phyloP scores from a whole-genome alignment of 2,113 vertebrate species.

The Poeciliopsis occidentalis region DNA sequence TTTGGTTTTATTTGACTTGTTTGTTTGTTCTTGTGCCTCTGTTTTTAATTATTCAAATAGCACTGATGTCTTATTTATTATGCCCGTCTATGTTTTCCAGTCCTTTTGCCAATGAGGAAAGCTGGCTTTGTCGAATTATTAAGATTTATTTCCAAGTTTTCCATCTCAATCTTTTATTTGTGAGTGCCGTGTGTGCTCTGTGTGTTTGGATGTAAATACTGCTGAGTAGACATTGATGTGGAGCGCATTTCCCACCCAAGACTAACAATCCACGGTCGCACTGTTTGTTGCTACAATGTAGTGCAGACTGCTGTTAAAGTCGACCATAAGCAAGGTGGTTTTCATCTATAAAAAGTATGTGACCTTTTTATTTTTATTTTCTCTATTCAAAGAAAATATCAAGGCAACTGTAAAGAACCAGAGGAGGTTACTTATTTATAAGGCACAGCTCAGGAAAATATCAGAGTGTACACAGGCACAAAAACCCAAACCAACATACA shows the following conservation, averaged over 20 bases:
- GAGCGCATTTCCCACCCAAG: slow-evolving; percentile 22
- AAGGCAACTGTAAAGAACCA: neutral
- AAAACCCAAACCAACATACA: neutral
- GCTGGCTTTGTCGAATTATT: neutral
- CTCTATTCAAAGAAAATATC: neutral
- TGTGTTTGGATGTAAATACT: slow-evolving; percentile 25
- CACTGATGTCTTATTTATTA: too few relatives aligned
- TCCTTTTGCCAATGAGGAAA: neutral
- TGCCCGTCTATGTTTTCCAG: neutral
- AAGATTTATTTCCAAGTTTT: neutral
- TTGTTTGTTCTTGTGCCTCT: neutral
- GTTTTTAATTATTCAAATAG: neutral
- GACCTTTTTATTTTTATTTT: neutral
- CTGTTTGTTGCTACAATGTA: slow-evolving; percentile 25
- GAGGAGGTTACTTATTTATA: neutral
- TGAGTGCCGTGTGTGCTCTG: neutral
- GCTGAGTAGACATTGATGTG: slow-evolving; percentile 43
- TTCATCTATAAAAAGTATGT: neutral
- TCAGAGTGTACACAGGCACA: neutral
- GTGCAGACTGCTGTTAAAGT: slow-evolving; percentile 1
- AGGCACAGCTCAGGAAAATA: neutral
- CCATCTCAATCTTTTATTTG: neutral
- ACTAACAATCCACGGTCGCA: slow-evolving; percentile 11
- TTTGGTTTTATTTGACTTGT: neutral
- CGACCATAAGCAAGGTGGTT: neutral